Base-by-base conservation (phyloP, 2,888 invertebrate genomes). In the Girardia tigrina region DNA sequence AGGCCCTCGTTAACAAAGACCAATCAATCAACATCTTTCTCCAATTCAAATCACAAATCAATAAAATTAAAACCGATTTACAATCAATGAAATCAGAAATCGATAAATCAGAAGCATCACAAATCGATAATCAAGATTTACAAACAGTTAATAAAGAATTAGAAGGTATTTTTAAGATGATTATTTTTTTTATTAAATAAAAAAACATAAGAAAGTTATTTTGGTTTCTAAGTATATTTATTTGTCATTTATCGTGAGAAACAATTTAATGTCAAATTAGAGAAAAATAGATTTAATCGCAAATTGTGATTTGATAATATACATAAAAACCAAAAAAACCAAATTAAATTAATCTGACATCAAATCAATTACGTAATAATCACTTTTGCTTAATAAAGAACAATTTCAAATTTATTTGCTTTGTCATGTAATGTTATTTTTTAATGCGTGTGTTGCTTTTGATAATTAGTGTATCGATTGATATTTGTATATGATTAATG, bases 61-160 rank as follows among this genome's bases (percentile, higher is more conserved):
- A 4, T 4, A 56, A 56, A 56, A 56, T 56, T 4, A 4, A 56
- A 56, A 56, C 56, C 4, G 23, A 56, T 56, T 23, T 56, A 56
- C 20, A 56, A 56, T 20, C 56, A n/a, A 56, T 56, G 56, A 56
- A 56, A 56, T 56, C 56, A 56, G 56, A 56, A 56, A 56, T 56
- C n/a, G 4, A 6, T 8, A 56, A 56, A 16, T 4, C 56, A 8
- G 8, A 4, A 56, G 8, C 56, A 2, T 56, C 56, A 6, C 56
- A 4, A 16, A 56, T 56, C n/a, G 56, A 56, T 8, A 56, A 56
- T 56, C 20, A 56, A 56, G 2, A 16, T 56, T 12, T 56, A 2
- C 56, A 56, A 56, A 4, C n/a, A n/a, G 23, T 23, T 8, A 20
- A 12, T 56, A 56, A 56, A 56, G 56, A 56, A 2, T n/a, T 56